Percentiles rank a stretch among this genome's conserved stretches.
These are phyloP conservation scores for Augiades crinisus DNA, from an alignment of 2,888 invertebrate genomes.

Conservation along the genomic window DNA sequence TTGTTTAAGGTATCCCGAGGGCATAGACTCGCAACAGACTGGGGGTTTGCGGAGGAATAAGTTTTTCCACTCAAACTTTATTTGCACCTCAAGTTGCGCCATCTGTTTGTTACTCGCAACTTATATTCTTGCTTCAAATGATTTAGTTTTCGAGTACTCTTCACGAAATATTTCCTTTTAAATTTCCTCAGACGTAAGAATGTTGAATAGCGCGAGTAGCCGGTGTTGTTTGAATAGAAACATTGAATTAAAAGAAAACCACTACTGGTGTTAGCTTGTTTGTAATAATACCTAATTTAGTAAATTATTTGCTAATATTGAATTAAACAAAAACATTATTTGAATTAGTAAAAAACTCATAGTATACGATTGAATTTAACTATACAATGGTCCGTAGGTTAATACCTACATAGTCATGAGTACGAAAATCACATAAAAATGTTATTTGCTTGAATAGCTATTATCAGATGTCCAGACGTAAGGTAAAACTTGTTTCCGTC, in stretches of 20 bases:
- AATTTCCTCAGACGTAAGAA: constrained; percentile 63
- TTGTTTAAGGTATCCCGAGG: constrained; percentile 73
- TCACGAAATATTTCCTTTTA: constrained; percentile 73
- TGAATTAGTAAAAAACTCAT: too few species aligned
- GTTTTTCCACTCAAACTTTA: constrained; percentile 79
- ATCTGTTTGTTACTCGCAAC: constrained; percentile 53
- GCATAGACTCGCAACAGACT: constrained; percentile 57
- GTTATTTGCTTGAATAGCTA: too few species aligned
- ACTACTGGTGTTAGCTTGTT: too few species aligned
- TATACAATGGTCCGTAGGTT: too few species aligned
- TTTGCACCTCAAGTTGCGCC: constrained; percentile 71
- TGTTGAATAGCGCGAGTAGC: constrained; percentile 51
- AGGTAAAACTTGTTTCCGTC: too few species aligned
- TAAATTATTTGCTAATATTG: too few species aligned
- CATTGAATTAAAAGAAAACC: constrained; percentile 21
- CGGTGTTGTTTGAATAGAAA: constrained; percentile 35
- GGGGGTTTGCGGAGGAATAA: constrained; percentile 65
- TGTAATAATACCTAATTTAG: too few species aligned
- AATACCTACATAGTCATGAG: too few species aligned
- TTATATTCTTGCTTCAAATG: constrained; percentile 76
- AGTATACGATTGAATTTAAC: too few species aligned
- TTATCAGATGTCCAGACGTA: too few species aligned
- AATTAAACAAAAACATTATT: too few species aligned
- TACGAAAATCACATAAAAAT: too few species aligned
- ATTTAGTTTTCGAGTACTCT: constrained; percentile 74